Conservation (phyloP, 2,888 invertebrate species). For the Micoletzkya japonica region DNA sequence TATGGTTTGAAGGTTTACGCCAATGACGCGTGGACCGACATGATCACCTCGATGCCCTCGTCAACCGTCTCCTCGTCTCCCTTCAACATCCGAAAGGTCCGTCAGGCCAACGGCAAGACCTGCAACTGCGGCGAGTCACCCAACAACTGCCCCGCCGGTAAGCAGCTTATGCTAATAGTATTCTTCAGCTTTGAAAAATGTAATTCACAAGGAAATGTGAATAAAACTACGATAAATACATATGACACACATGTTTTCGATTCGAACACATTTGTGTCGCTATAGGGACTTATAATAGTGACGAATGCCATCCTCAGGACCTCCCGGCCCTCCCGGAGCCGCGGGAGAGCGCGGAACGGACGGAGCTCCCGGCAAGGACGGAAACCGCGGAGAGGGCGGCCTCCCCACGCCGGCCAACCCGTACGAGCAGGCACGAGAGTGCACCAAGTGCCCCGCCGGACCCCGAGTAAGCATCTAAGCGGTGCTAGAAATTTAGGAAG, state of each 20-base stretch:
- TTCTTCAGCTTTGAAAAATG: no score
- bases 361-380: constrained; percentile 30
- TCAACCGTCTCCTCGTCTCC: background rate
- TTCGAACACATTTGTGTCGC: background rate
- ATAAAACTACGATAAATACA: no score
- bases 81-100: constrained; percentile 27
- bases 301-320: constrained; percentile 1
- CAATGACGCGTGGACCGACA: constrained; percentile 28
- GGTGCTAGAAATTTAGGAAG: no score
- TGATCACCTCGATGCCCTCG: constrained; percentile 10
- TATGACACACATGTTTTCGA: no score
- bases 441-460: constrained; percentile 27
- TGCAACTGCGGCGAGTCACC: constrained; percentile 30
- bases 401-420: constrained; percentile 10
- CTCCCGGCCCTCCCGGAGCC: constrained; percentile 33
- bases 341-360: constrained; percentile 36
- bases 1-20: constrained; percentile 8
- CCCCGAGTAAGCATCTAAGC: background rate
- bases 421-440: constrained; percentile 7
- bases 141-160: constrained; percentile 30
- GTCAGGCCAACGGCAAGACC: constrained; percentile 27
- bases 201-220: no score
- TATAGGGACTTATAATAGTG: background rate
- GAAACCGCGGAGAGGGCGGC: constrained; percentile 20
- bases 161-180: no score